phyloP scores from a whole-genome alignment of 64 coral and sea anemone genomes.

The Pocillopora verrucosa region DNA sequence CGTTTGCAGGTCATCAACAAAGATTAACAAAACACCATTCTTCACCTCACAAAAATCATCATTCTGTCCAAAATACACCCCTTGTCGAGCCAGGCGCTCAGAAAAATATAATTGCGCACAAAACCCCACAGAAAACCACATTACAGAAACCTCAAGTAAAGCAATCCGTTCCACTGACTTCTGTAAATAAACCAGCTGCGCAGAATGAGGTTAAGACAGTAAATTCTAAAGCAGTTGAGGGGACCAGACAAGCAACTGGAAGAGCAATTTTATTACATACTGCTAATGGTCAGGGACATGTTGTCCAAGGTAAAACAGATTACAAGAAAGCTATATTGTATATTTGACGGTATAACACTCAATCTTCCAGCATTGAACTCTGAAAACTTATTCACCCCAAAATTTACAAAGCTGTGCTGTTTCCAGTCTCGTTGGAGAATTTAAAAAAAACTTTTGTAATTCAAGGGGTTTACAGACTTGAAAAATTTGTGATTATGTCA shows the following conservation, averaged over 20 bases:
- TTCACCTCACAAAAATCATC: neutral
- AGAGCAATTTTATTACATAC: conserved; percentile 16
- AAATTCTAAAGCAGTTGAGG: neutral
- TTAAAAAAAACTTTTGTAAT: too few species aligned
- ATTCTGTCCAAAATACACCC: neutral
- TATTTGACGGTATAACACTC: too few species aligned
- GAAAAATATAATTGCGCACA: neutral
- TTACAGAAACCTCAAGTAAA: neutral
- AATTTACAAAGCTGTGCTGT: too few species aligned
- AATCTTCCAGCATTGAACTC: too few species aligned
- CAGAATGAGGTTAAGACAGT: neutral
- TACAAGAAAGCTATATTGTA: too few species aligned
- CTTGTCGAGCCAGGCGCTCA: neutral
- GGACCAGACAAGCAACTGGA: neutral
- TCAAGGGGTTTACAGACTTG: too few species aligned
- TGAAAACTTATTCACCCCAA: too few species aligned
- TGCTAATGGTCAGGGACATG: conserved; percentile 1
- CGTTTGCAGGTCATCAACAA: neutral
- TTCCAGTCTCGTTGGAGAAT: too few species aligned
- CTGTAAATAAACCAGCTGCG: neutral
- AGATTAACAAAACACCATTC: neutral
- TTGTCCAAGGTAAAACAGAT: conserved; percentile 23
- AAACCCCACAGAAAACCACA: neutral
- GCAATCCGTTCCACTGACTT: neutral
- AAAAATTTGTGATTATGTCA: too few species aligned